These are phyloP conservation scores for Bombyx huttoni DNA, from an alignment of 2,888 invertebrate species.

Conservation along the genomic window DNA sequence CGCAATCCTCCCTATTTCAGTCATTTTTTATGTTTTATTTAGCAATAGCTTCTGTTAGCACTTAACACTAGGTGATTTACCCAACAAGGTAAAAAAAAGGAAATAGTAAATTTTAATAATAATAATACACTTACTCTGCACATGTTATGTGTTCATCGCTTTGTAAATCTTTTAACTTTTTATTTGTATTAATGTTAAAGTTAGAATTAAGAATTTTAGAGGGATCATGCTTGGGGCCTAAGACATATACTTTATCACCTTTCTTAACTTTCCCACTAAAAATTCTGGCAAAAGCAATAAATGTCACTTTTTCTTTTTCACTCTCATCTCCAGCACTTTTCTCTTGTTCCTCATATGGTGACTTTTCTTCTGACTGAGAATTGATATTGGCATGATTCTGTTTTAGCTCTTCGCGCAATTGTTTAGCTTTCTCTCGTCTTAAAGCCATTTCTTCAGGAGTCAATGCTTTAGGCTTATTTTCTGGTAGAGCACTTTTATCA, in stretches of 20 bases:
- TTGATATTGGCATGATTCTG: slow-evolving; percentile 24
- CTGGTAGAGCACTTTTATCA: slow-evolving; percentile 81
- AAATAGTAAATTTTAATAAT: no score
- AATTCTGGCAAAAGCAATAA: slow-evolving; percentile 93
- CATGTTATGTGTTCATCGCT: slow-evolving; percentile 77
- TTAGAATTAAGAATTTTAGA: slow-evolving; percentile 60
- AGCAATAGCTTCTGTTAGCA: no score
- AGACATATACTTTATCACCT: slow-evolving; percentile 85
- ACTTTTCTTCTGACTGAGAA: slow-evolving; percentile 18
- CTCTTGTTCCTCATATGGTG: slow-evolving; percentile 26
- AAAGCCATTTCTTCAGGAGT: slow-evolving; percentile 81
- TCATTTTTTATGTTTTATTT: no score
- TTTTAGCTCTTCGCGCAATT: slow-evolving; percentile 74
- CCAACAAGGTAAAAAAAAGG: no score
- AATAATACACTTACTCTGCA: slow-evolving; percentile 58
- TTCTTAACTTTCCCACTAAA: slow-evolving; percentile 88
- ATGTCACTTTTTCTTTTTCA: slow-evolving; percentile 73
- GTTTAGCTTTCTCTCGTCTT: slow-evolving; percentile 77
- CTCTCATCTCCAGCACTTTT: slow-evolving; percentile 52
- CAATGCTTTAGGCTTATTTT: slow-evolving; percentile 84
- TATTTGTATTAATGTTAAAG: slow-evolving; percentile 49
- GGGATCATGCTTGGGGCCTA: slow-evolving; percentile 93
- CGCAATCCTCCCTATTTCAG: no score
- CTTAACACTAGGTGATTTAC: no score
- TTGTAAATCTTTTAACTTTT: slow-evolving; percentile 73